Conservation (phyloP, 2,888 invertebrate genomes). For the Galerucella nymphaeae region DNA sequence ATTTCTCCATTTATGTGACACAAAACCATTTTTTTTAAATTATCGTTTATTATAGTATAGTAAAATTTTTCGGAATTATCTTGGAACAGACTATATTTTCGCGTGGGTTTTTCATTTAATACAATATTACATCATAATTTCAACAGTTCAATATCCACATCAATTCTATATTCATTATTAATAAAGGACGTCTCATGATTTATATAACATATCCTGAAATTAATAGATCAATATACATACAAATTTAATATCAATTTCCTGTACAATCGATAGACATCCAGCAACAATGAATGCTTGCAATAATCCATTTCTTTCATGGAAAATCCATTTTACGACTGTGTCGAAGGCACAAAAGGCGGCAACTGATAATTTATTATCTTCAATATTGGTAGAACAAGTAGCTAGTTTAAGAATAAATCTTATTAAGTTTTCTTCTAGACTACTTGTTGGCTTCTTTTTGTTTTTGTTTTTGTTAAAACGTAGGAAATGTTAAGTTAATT, state of each 20-base stretch:
- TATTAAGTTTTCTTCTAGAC: neutral
- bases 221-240: conserved; percentile 33
- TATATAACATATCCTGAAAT: conserved; percentile 29
- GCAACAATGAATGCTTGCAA: conserved; percentile 33
- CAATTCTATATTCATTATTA: neutral
- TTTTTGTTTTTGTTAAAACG: neutral
- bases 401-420: neutral
- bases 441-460: neutral
- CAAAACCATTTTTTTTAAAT: no score
- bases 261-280: conserved; percentile 31
- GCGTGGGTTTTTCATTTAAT: neutral
- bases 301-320: conserved; percentile 18
- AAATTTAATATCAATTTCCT: conserved; percentile 38
- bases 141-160: neutral
- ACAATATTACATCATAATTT: neutral
- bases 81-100: neutral
- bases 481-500: neutral
- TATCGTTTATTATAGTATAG: no score
- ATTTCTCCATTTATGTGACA: no score
- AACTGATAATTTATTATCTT: neutral
- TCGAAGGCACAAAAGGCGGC: neutral
- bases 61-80: neutral
- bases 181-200: neutral
- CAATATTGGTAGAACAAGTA: neutral
- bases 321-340: neutral